Base-by-base conservation (phyloP, 2,797 vertebrate genomes). In the Hirundo rustica region DNA sequence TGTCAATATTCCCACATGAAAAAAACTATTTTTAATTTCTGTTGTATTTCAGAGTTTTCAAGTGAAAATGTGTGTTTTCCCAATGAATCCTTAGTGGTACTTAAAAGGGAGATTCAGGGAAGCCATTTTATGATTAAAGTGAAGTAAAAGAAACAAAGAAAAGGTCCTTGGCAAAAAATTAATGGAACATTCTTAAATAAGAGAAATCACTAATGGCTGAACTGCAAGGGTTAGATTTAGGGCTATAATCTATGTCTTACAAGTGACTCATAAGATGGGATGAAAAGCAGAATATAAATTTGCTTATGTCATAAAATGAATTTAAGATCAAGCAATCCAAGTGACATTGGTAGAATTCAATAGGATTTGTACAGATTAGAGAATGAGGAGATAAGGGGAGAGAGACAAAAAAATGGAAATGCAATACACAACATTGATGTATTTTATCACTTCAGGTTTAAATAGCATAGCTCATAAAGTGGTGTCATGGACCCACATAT, bases 311-410 rank as follows among this genome's bases (percentile, higher is more conserved):
- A 67, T 77, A 85, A 87, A 92, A 91, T 61, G 22, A 94, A 72
- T 85, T 80, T 80, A 74, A 92, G 75, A 94, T 93, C 84, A 96
- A 94, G 86, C 57, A 85, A 65, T 87, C 45, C 45, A 87, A 87
- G 78, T 65, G 34, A 40, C 67, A 42, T 23, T 67, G 71, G 50
- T 47, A 89, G 34, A 93, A 85, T 77, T 92, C 67, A 93, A 26
- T 65, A 82, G 67, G 57, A 95, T 96, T 92, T 95, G 16, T 68
- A 51, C 32, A 94, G 86, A 89, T 89, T 89, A 89, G 19, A 73
- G 38, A 82, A 16, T 38, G 48, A 82, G 45, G 27, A 27, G 76
- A 44, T 50, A 53, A 93, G 9, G 9, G 9, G 16, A 80, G 57
- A 78, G 36, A 85, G 5, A 74, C 23, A 77, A 88, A 94, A 79